phyloP scores from a whole-genome alignment of 2,888 invertebrate genomes.

The Leptothorax acervorum region DNA sequence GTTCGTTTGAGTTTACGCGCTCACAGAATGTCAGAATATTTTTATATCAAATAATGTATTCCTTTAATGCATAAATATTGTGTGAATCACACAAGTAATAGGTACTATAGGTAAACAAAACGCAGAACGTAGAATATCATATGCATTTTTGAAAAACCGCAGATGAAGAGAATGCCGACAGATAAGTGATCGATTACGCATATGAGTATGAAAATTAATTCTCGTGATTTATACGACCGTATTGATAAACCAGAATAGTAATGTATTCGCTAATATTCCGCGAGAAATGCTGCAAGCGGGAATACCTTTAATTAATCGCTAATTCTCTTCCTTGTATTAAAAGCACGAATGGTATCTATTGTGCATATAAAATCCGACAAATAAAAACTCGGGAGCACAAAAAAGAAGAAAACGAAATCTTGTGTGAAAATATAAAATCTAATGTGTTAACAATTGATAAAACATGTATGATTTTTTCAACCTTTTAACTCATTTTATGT shows the following conservation, averaged over 20 bases:
- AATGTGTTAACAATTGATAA: not conserved
- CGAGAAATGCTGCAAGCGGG: not conserved
- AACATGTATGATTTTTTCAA: not conserved
- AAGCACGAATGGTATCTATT: not conserved
- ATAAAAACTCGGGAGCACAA: not conserved
- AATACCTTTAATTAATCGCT: slow-evolving; percentile 14
- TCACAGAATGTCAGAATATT: not conserved
- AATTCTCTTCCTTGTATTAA: not conserved
- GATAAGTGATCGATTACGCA: slow-evolving; percentile 57
- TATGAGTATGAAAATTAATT: slow-evolving; percentile 47
- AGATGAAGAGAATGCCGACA: slow-evolving; percentile 39
- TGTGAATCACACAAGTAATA: slow-evolving; percentile 54
- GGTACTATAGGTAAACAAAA: slow-evolving; percentile 23
- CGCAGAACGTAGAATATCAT: slow-evolving; percentile 19
- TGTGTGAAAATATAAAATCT: not conserved
- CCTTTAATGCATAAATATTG: slow-evolving; percentile 12
- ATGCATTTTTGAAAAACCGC: slow-evolving; percentile 52
- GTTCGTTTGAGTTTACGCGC: not conserved
- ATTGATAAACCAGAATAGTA: slow-evolving; percentile 13
- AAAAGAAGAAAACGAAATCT: not conserved
- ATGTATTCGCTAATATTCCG: slow-evolving; percentile 2
- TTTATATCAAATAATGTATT: slow-evolving; percentile 28
- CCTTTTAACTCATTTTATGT: not conserved
- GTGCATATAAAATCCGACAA: not conserved
- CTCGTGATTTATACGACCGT: slow-evolving; percentile 4